A percentile compares a stretch with the other conserved stretches of the same genome.
Evolutionary conservation across 2,113 vertebrate species (phyloP).

Genomic region (human (Homo sapiens)): DNA sequence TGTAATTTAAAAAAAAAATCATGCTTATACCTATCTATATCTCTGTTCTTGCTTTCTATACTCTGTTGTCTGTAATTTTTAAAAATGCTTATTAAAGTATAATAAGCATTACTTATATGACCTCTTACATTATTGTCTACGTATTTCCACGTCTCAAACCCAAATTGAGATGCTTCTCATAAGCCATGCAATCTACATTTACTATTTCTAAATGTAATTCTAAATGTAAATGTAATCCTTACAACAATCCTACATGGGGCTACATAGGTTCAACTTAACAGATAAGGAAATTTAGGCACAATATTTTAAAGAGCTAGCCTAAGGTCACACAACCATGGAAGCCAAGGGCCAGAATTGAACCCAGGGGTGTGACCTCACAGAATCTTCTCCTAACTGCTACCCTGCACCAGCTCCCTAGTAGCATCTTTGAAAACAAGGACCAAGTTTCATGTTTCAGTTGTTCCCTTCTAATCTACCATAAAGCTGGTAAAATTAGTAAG

Average conservation of each 20-base stretch:
- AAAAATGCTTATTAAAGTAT: background rate
- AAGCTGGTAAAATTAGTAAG: background rate
- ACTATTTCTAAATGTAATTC: background rate
- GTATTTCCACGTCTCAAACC: background rate
- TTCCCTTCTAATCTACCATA: background rate
- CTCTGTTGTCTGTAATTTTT: background rate
- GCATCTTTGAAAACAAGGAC: background rate
- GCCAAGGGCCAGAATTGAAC: background rate
- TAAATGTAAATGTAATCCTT: background rate
- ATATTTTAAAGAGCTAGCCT: background rate
- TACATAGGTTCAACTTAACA: background rate
- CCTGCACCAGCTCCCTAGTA: background rate
- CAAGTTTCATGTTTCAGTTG: background rate
- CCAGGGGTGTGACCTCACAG: fast-evolving
- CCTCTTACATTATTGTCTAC: background rate
- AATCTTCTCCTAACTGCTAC: background rate
- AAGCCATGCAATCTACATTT: background rate
- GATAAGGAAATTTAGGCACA: background rate
- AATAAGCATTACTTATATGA: background rate
- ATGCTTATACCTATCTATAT: background rate
- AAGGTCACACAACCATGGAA: background rate
- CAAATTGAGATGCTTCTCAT: background rate
- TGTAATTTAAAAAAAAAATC: background rate
- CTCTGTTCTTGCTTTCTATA: background rate
- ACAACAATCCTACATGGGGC: background rate